Base-by-base conservation (phyloP, 2,888 invertebrate species). In the Pomacea canaliculata region DNA sequence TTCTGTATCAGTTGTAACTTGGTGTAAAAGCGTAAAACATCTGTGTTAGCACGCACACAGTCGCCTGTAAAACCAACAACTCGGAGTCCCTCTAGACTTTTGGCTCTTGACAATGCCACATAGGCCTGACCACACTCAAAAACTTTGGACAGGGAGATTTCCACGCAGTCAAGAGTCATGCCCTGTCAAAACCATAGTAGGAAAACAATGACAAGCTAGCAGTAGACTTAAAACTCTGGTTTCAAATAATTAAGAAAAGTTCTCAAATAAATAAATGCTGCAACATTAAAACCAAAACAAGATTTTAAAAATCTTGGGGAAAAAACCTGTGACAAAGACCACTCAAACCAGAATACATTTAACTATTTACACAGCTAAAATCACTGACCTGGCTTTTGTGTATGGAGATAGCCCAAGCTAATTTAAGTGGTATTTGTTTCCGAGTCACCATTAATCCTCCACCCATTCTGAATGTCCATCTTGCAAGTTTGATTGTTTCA, bases 341-440 rank as follows among this genome's bases (percentile, higher is more conserved):
- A 37, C 5, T 37, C 37, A 56, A 56, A 56, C 10, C 51, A 56
- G 16, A 13, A 16, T 56, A 56, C 12, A 56, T 13, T 56, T 56
- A 56, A 7, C 51, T 56, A 56, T 13, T 37, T 37, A 37, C 37
- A 37, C 37, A 5, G 37, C 37, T 37, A 56, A 16, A 13, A 56
- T 7, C 10, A 56, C 51, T 13, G 82, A 92, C 92, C 91, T 93
- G 93, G 76, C 97, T 97, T 91, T 98, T 98, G 90, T 98, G 98
- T 85, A 98, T 98, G 3, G 98, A 98, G 91, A 98, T 97, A 0
- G 98, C 98, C 98, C 98, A 98, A 23, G 98, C 98, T 27, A 98
- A 92, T 88, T 96, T 96, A 0, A 98, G 91, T 0, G 98, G 98
- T 9, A 98, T 92, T 91, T 97, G 97, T 84, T 92, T 92, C 48